These are phyloP conservation scores for Lutjanus erythropterus DNA, from an alignment of 2,113 vertebrate species.

Conservation along the genomic window DNA sequence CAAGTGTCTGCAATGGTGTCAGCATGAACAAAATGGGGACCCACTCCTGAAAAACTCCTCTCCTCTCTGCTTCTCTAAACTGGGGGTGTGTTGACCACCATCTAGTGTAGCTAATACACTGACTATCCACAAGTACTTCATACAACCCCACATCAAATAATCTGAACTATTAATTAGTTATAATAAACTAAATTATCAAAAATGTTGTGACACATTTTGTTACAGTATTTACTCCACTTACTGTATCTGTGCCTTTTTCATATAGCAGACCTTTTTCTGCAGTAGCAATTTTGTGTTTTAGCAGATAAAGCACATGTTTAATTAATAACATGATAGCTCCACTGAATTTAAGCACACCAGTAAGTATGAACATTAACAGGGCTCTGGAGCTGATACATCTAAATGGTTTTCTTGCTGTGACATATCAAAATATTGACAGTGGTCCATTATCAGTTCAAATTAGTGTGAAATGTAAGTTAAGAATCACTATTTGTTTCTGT, in stretches of 20 bases:
- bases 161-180: too few species aligned
- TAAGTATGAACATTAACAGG: background rate
- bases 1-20: too few species aligned
- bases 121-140: too few species aligned
- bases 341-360: background rate
- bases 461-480: slow-evolving; percentile 2
- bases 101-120: too few species aligned
- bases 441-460: background rate
- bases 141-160: too few species aligned
- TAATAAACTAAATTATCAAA: background rate
- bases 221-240: background rate
- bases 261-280: too few species aligned
- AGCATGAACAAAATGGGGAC: too few species aligned
- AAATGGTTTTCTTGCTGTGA: background rate
- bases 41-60: too few species aligned
- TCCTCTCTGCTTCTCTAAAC: too few species aligned
- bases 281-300: too few species aligned
- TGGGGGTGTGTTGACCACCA: too few species aligned
- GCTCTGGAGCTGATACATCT: background rate
- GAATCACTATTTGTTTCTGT: slow-evolving; percentile 16
- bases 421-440: background rate
- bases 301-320: background rate
- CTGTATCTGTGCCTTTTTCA: background rate
- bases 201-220: background rate
- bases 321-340: background rate